Evolutionary conservation across 2,888 invertebrate species (phyloP).

Genomic region (Acanthacorydalis orientalis): DNA sequence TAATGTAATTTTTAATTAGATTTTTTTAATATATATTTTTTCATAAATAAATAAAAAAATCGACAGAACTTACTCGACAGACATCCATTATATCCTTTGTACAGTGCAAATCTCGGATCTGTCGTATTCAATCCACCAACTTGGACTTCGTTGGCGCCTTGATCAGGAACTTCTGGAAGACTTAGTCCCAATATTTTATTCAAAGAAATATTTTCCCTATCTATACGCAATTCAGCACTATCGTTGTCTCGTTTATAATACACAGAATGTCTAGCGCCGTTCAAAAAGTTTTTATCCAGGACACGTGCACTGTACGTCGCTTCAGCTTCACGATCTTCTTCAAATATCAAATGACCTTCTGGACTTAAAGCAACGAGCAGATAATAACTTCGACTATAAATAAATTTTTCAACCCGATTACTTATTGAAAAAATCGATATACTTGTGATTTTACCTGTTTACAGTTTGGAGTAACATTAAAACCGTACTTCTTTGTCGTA

Average conservation of each 20-base stretch:
- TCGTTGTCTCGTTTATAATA: constrained; percentile 50
- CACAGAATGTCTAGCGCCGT: constrained; percentile 66
- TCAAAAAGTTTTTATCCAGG: constrained; percentile 62
- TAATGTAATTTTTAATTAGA: too few relatives aligned
- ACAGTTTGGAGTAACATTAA: constrained; percentile 67
- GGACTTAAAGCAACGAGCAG: constrained; percentile 65
- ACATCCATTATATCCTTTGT: constrained; percentile 78
- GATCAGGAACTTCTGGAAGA: constrained; percentile 42
- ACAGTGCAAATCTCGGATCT: constrained; percentile 64
- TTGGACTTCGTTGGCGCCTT: constrained; percentile 66
- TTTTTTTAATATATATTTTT: too few relatives aligned
- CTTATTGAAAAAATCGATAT: neutral
- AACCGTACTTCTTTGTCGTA: constrained; percentile 61
- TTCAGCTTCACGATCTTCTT: constrained; percentile 66
- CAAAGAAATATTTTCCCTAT: constrained; percentile 56
- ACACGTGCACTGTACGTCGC: constrained; percentile 56
- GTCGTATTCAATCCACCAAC: constrained; percentile 75
- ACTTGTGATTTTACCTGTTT: constrained; percentile 44
- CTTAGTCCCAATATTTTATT: constrained; percentile 51
- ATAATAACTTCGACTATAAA: constrained; percentile 60
- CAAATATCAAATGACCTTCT: constrained; percentile 68
- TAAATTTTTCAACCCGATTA: neutral
- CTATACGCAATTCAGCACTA: constrained; percentile 54
- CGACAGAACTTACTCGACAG: constrained; percentile 55
- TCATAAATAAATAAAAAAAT: too few relatives aligned